Base-by-base conservation (phyloP, 2,888 invertebrate genomes). In the Eumacrocentrus americanus region DNA sequence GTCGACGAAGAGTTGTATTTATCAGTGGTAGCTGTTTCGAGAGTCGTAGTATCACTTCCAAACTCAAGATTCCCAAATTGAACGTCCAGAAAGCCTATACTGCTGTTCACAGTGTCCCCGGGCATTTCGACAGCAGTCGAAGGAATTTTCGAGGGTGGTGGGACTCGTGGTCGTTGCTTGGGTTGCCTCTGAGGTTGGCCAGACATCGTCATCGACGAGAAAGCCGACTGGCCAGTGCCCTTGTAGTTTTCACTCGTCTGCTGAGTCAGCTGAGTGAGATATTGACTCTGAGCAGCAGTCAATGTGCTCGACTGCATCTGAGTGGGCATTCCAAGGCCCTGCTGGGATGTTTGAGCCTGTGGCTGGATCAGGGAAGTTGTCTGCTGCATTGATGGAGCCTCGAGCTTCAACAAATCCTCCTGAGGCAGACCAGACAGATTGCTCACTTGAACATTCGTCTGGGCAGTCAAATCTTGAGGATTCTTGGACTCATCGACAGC, bases 111-210 rank as follows among this genome's bases (percentile, higher is more conserved):
- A 60, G 90, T 85, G 73, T 94, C 94, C 65, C 93, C 95, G 0
- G 97, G 97, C 97, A 97, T 97, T 83, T 97, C 97, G 37, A 98
- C 97, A 18, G 97, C 96, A 59, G 90, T 91, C 54, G 93, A 87
- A 40, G 96, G 97, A 75, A 98, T 98, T 91, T 95, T 81, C 6
- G 81, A 77, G 25, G 80, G 81, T 5, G 80, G 81, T 35, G 80
- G 81, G 23, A 78, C 75, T 61, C 79, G 73, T 2, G 80, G 79
- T 42, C 78, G 76, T 69, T 77, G 78, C 57, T 78, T 79, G 3
- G 70, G 61, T 61, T 75, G 78, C 52, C 78, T 74, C 50, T 79
- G 80, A 6, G 78, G 71, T 76, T 79, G 35, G 66, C 60, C 76
- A 47, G 73, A 67, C 60, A 79, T 77, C 11, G 74, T 69, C 58